Percentiles rank a stretch among this genome's conserved stretches.
phyloP scores from a whole-genome alignment of 1,140 invertebrate species.

The Camponotus floridanus region DNA sequence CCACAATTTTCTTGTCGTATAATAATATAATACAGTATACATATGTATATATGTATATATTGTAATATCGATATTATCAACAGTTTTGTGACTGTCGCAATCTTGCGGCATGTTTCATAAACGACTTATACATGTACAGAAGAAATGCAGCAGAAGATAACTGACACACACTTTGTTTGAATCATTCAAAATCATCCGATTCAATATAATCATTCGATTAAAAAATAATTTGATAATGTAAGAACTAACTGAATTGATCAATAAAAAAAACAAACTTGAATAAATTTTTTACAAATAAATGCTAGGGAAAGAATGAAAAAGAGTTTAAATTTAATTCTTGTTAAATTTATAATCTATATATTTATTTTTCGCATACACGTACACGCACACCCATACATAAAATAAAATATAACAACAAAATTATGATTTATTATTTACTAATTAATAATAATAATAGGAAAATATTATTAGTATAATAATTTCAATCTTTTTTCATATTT shows the following conservation, averaged over 20 bases:
- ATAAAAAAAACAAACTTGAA: background rate
- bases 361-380: background rate
- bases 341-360: background rate
- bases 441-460: background rate
- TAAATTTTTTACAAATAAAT: background rate
- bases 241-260: background rate
- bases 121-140: background rate
- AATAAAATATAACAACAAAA: background rate
- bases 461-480: background rate
- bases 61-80: background rate
- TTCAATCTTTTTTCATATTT: background rate
- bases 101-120: conserved; percentile 18
- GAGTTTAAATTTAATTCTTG: background rate
- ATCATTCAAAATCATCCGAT: background rate
- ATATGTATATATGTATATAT: too few relatives aligned
- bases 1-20: background rate
- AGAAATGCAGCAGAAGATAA: conserved; percentile 42
- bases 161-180: background rate
- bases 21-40: background rate
- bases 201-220: background rate
- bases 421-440: too few relatives aligned
- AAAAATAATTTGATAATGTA: background rate
- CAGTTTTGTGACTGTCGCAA: conserved; percentile 22
- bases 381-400: too few relatives aligned
- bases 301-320: background rate